A percentile compares a stretch with the other conserved stretches of the same genome.
Evolutionary conservation across 1,140 invertebrate genomes (phyloP).

Genomic region (Zaprionus lachaisei): DNA sequence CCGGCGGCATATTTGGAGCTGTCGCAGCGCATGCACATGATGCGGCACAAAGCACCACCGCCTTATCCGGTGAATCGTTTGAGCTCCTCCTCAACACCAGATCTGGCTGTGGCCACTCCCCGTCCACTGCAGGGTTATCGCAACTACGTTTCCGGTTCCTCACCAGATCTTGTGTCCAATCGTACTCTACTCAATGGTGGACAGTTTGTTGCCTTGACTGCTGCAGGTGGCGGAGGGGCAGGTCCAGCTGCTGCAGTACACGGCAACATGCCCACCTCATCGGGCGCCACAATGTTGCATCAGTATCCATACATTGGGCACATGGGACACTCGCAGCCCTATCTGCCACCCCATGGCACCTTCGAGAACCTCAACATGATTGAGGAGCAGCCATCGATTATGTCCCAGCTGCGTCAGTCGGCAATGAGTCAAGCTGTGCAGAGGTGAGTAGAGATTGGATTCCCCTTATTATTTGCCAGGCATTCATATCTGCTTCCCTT

Average conservation of each 20-base stretch:
- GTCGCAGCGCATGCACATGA: slow-evolving; percentile 86
- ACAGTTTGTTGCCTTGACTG: slow-evolving; percentile 54
- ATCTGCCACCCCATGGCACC: slow-evolving; percentile 87
- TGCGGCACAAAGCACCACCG: slow-evolving; percentile 92
- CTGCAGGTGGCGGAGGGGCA: slow-evolving; percentile 25
- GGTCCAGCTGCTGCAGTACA: slow-evolving; percentile 19
- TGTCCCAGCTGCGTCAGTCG: slow-evolving; percentile 78
- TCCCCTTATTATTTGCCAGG: not conserved
- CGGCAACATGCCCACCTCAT: slow-evolving; percentile 67
- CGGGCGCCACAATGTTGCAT: slow-evolving; percentile 76
- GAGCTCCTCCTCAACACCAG: slow-evolving; percentile 92
- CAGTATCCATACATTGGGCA: slow-evolving; percentile 82
- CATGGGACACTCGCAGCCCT: slow-evolving; percentile 85
- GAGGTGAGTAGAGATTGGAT: slow-evolving; percentile 39
- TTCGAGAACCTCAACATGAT: slow-evolving; percentile 88
- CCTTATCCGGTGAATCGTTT: slow-evolving; percentile 91
- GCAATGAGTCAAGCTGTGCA: slow-evolving; percentile 72
- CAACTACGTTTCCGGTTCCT: slow-evolving; percentile 89
- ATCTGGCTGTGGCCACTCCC: slow-evolving; percentile 89
- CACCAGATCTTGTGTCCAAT: slow-evolving; percentile 91
- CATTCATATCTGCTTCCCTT: not conserved
- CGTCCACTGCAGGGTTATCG: slow-evolving; percentile 85
- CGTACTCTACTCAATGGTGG: slow-evolving; percentile 86
- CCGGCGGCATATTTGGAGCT: slow-evolving; percentile 72
- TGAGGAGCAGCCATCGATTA: slow-evolving; percentile 85